Evolutionary conservation across 2,797 vertebrate genomes (phyloP), one percentile per base, ranked within the genome.

Genomic region (Danionella dracula): DNA sequence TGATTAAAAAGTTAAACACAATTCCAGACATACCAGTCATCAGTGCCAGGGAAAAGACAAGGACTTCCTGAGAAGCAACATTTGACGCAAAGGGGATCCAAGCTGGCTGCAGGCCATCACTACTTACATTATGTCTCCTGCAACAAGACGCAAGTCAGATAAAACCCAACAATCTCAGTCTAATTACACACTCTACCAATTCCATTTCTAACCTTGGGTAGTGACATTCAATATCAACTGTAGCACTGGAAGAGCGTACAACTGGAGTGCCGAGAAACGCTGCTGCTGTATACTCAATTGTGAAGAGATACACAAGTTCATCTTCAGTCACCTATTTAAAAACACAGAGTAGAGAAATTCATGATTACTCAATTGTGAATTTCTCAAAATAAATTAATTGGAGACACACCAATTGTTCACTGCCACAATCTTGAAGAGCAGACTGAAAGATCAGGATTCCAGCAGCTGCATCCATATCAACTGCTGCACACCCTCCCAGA

Each of bases 61-160:
- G 68, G 57, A 83, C 74, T 31, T 87, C 83, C 12, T 86, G 78
- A 4, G 80, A 54, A 61, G 82, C 68, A 61, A 78, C 82, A n/a
- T 78, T 74, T 0, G 79, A 70, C n/a, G 77, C 68, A 53, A 76
- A 88, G 1, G 85, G 86, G 5, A 80, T 56, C 85, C 84, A 88
- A 15, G 37, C 1, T 4, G 87, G 87, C 5, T 73, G 19, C 12
- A 88, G 54, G 15, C 78, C 40, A 16, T 61, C 58, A 57, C 87
- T 89, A 85, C 86, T 89, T 71, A 89, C 87, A 53, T 89, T 84
- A 7, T 79, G 81, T 31, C 68, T 81, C 80, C 86, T 88, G 35
- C 65, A 76, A 66, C 57, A 1, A 85, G 72, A 29, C 56, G 2
- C 4, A 20, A 68, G 49, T 44, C 1, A 65, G 46, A 74, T 1